Percentiles rank a stretch among this genome's conserved stretches.
These are phyloP conservation scores for Hyla sarda DNA, from an alignment of 2,113 vertebrate genomes.

Conservation along the genomic window DNA sequence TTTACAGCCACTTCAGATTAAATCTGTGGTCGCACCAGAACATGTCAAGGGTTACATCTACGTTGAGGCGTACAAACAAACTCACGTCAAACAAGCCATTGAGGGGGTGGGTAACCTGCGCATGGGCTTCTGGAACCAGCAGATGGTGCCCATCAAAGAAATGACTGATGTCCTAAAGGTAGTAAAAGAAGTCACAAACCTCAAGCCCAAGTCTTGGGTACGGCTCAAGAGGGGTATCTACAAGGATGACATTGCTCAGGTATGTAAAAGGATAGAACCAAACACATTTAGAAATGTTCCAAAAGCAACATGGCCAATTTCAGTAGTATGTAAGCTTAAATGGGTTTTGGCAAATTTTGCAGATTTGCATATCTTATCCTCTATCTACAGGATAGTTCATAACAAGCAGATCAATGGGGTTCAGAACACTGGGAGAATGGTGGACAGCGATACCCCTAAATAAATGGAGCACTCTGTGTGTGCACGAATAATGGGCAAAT, in stretches of 20 bases:
- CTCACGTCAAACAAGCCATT: constrained; percentile 93
- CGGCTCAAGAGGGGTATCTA: constrained; percentile 94
- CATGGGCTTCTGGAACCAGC: constrained; percentile 97
- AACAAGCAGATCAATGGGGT: too few relatives aligned
- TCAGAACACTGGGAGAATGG: too few relatives aligned
- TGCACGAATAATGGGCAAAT: too few relatives aligned
- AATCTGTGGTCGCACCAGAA: constrained; percentile 91
- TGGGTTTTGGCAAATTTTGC: too few relatives aligned
- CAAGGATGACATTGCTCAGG: constrained; percentile 96
- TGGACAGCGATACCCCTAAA: too few relatives aligned
- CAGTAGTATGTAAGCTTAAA: too few relatives aligned
- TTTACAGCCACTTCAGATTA: constrained; percentile 90
- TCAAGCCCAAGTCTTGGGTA: constrained; percentile 97
- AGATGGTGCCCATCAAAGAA: constrained; percentile 98
- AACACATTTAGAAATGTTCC: neutral
- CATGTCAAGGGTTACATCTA: constrained; percentile 96
- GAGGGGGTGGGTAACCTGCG: constrained; percentile 94
- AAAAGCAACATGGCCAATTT: neutral
- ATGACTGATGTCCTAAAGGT: constrained; percentile 98
- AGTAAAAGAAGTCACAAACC: constrained; percentile 95
- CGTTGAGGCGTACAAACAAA: constrained; percentile 96
- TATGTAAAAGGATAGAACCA: constrained; percentile 58
- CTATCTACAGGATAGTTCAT: too few relatives aligned
- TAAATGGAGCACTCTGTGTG: too few relatives aligned
- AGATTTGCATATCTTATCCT: too few relatives aligned